phyloP scores from a whole-genome alignment of 2,888 invertebrate genomes.

The Xanthorhoe spadicearia region DNA sequence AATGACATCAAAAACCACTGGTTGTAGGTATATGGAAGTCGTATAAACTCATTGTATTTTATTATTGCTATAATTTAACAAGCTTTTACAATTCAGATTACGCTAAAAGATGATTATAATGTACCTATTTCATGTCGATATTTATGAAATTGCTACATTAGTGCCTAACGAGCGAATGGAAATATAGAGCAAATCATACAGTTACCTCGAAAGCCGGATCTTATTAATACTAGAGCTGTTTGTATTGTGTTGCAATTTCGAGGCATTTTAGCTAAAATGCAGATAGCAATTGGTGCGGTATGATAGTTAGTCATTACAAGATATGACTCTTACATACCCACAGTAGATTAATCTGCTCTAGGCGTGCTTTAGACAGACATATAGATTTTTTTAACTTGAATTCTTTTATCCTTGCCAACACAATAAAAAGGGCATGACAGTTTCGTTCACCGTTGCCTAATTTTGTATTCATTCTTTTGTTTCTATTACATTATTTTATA shows the following conservation, averaged over 20 bases:
- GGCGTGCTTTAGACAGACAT: background rate
- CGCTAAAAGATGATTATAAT: slow-evolving; percentile 21
- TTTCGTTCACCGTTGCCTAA: slow-evolving; percentile 9
- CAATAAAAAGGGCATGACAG: slow-evolving; percentile 1
- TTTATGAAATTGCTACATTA: slow-evolving; percentile 28
- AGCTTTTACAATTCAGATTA: background rate
- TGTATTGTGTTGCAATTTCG: slow-evolving; percentile 53
- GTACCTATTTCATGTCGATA: slow-evolving; percentile 8
- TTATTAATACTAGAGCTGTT: slow-evolving; percentile 35
- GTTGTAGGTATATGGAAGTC: background rate
- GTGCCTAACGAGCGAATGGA: slow-evolving; percentile 31
- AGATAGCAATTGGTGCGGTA: slow-evolving; percentile 53
- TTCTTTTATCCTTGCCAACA: background rate
- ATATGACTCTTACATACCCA: slow-evolving; percentile 2
- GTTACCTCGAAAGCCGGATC: slow-evolving; percentile 42
- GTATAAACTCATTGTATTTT: background rate
- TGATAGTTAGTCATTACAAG: slow-evolving; percentile 45
- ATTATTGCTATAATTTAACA: background rate
- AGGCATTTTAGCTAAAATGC: slow-evolving; percentile 49
- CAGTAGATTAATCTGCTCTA: slow-evolving; percentile 6
- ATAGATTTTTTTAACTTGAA: background rate
- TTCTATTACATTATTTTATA: slow-evolving; percentile 10
- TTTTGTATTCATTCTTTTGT: slow-evolving; percentile 12
- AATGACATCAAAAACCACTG: background rate
- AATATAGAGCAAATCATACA: slow-evolving; percentile 36